A percentile compares a stretch with the other conserved stretches of the same genome.
phyloP scores from a whole-genome alignment of 2,888 invertebrate genomes.

The Athetis lepigone region DNA sequence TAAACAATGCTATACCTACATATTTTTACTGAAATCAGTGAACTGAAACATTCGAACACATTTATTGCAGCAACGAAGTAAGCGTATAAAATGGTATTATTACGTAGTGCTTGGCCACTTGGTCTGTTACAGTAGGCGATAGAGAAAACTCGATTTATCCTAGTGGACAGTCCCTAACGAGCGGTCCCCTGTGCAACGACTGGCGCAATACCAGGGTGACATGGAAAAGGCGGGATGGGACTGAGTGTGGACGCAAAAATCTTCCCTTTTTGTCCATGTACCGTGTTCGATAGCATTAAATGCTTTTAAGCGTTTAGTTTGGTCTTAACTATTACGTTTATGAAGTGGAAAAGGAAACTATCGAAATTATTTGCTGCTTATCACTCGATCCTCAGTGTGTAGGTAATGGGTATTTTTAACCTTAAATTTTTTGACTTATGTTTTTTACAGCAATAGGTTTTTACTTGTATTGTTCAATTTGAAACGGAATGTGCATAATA shows the following conservation, averaged over 20 bases:
- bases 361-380: background rate
- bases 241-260: slow-evolving; percentile 70
- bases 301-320: slow-evolving; percentile 31
- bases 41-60: slow-evolving; percentile 16
- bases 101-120: slow-evolving; percentile 62
- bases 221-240: slow-evolving; percentile 82
- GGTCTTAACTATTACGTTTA: background rate
- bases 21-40: background rate
- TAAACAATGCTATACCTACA: background rate
- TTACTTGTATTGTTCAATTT: background rate
- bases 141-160: slow-evolving; percentile 79
- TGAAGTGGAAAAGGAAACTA: background rate
- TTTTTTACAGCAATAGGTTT: background rate
- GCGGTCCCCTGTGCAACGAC: slow-evolving; percentile 71
- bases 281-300: slow-evolving; percentile 42
- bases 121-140: slow-evolving; percentile 70
- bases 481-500: background rate
- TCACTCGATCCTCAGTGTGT: background rate
- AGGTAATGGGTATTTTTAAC: background rate
- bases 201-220: slow-evolving; percentile 73
- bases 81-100: slow-evolving; percentile 55
- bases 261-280: slow-evolving; percentile 55
- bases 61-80: slow-evolving; percentile 15
- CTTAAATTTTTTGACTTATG: too few relatives aligned
- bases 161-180: slow-evolving; percentile 78